phyloP scores from a whole-genome alignment of 2,888 invertebrate genomes.

The Marronus borbonicus region DNA sequence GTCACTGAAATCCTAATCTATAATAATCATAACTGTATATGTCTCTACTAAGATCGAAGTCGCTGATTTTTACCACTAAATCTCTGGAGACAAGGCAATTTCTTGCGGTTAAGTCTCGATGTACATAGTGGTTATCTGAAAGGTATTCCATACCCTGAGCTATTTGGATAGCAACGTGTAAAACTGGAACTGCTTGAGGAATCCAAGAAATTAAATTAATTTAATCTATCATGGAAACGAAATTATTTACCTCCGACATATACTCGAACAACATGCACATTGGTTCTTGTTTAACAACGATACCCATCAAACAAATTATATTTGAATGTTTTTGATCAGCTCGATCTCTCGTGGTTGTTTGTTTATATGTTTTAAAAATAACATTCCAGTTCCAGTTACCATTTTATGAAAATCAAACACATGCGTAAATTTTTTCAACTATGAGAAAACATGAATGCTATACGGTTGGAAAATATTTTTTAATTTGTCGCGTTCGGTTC shows the following conservation, averaged over 20 bases:
- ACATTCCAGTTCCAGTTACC: too few species aligned
- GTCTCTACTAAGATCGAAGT: slow-evolving; percentile 95
- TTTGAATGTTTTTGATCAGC: slow-evolving; percentile 95
- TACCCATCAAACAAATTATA: slow-evolving; percentile 95
- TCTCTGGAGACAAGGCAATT: slow-evolving; percentile 97
- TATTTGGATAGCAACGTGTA: slow-evolving; percentile 93
- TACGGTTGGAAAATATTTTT: too few species aligned
- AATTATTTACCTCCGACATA: slow-evolving; percentile 80
- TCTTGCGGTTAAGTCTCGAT: slow-evolving; percentile 95
- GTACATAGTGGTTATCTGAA: slow-evolving; percentile 95
- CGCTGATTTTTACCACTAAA: slow-evolving; percentile 95
- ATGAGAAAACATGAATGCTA: too few species aligned
- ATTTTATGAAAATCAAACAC: too few species aligned
- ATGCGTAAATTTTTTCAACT: too few species aligned
- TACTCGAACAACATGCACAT: slow-evolving; percentile 98
- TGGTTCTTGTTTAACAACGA: slow-evolving; percentile 90
- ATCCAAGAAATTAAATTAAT: not conserved
- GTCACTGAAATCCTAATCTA: slow-evolving; percentile 68
- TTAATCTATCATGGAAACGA: not conserved
- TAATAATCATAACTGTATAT: slow-evolving; percentile 96
- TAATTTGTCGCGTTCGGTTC: too few species aligned
- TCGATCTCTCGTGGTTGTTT: slow-evolving; percentile 84
- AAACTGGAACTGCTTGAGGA: slow-evolving; percentile 82
- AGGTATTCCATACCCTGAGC: slow-evolving; percentile 88
- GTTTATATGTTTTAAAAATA: too few species aligned